Conservation (phyloP, 2,888 invertebrate species). For the Meta bourneti region DNA sequence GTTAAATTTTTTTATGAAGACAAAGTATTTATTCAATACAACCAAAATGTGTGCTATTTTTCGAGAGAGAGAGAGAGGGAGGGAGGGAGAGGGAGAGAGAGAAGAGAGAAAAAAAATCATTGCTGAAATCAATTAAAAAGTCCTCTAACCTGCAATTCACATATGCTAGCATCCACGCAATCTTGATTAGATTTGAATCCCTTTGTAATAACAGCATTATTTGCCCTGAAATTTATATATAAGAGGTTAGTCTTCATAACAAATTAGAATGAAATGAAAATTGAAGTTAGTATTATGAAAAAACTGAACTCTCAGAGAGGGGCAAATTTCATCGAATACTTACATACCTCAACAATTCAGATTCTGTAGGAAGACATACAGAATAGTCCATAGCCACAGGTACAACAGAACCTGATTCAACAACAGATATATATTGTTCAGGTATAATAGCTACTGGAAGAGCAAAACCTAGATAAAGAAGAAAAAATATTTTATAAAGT, state of each 20-base stretch:
- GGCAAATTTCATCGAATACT: background rate
- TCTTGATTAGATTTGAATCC: conserved; percentile 42
- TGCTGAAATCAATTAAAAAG: background rate
- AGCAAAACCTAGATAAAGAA: conserved; percentile 53
- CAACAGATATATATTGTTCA: conserved; percentile 71
- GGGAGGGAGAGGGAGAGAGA: too few relatives aligned
- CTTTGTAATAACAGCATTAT: conserved; percentile 17
- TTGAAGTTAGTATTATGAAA: background rate
- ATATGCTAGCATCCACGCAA: conserved; percentile 7
- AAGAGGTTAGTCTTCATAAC: background rate
- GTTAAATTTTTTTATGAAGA: too few relatives aligned
- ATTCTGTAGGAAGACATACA: conserved; percentile 52
- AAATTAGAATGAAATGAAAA: background rate
- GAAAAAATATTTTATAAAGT: background rate
- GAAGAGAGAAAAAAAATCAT: background rate
- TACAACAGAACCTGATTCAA: conserved; percentile 66
- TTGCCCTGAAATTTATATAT: conserved; percentile 33
- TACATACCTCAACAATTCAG: conserved; percentile 29
- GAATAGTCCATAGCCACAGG: conserved; percentile 71
- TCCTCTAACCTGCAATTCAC: conserved; percentile 39
- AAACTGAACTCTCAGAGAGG: background rate
- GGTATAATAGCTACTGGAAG: conserved; percentile 74
- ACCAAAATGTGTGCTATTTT: too few relatives aligned
- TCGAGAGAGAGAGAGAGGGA: too few relatives aligned
- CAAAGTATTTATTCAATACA: too few relatives aligned